Conservation (phyloP, 2,113 vertebrate species). For the Sus scrofa region T2T-Sscrofa CM000818.6:100632501-100633000, state of each 20-base stretch:
- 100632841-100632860: background rate
- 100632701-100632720: background rate
- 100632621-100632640: too few species aligned
- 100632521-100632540: too few species aligned
- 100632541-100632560: too few species aligned
- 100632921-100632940: background rate
- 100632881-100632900: slow-evolving; percentile 20
- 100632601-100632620: too few species aligned
- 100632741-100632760: background rate
- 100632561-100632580: too few species aligned
- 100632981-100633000: background rate
- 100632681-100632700: background rate
- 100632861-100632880: slow-evolving; percentile 1
- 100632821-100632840: slow-evolving; percentile 19
- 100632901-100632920: background rate
- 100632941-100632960: background rate
- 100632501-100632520: too few species aligned
- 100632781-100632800: background rate
- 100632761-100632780: background rate
- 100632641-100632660: background rate
- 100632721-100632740: background rate
- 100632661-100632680: slow-evolving; percentile 31
- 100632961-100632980: slow-evolving; percentile 18
- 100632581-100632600: too few species aligned
- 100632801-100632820: background rate